These are phyloP conservation scores for Oasisia sp. DNA, from an alignment of 2,888 invertebrate genomes.

Conservation along the genomic window DNA sequence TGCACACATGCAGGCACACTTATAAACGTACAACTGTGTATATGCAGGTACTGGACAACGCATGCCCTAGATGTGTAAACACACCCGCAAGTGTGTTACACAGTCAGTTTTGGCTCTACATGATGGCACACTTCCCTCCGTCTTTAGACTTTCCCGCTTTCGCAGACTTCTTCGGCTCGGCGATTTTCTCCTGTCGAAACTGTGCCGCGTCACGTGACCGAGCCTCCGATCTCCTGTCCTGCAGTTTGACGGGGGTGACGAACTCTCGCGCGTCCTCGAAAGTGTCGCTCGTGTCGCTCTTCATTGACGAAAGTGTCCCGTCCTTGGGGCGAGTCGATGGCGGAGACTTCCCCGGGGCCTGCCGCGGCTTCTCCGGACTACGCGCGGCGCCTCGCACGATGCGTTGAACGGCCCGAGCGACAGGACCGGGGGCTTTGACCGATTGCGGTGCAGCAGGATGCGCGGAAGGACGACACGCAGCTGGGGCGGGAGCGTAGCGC, in stretches of 20 bases:
- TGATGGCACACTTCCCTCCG: not conserved
- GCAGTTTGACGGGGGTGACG: not conserved
- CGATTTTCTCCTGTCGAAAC: not conserved
- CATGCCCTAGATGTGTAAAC: not conserved
- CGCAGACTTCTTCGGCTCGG: not conserved
- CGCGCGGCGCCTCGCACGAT: not conserved
- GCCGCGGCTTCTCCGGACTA: not conserved
- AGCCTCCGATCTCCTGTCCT: not conserved
- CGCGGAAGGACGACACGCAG: not conserved
- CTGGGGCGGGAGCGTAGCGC: not conserved
- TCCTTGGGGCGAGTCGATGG: not conserved
- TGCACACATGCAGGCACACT: not conserved
- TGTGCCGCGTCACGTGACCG: not conserved
- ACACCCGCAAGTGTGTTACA: not conserved
- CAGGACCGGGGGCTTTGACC: not conserved
- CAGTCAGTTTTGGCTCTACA: not conserved
- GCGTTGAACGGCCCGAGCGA: not conserved
- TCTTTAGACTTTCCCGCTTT: not conserved
- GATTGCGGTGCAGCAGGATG: not conserved
- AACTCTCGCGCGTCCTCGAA: constrained; percentile 5
- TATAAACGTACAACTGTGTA: not conserved
- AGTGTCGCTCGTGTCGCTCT: constrained; percentile 6
- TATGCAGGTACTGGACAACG: not conserved
- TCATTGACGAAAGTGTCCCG: constrained; percentile 12
- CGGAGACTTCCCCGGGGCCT: not conserved